phyloP scores from a whole-genome alignment of 2,113 vertebrate species.

The Zeus faber region DNA sequence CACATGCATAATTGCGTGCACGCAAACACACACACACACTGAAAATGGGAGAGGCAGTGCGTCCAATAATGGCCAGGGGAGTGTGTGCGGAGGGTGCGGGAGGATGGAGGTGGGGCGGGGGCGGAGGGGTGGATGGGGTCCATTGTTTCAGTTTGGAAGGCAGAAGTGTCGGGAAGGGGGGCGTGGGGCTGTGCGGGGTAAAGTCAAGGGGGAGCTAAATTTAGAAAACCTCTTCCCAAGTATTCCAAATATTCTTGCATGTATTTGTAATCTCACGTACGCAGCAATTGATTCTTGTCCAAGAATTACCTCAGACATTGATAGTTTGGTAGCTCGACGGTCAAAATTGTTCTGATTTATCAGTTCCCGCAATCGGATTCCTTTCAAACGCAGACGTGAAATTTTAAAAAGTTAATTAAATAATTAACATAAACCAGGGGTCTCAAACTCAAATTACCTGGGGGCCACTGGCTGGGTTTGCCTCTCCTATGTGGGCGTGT shows the following conservation, averaged over 20 bases:
- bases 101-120: slow-evolving; percentile 42
- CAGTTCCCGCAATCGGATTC: too few relatives aligned
- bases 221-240: slow-evolving; percentile 69
- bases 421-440: too few relatives aligned
- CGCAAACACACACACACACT: slow-evolving; percentile 40
- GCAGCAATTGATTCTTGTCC: too few relatives aligned
- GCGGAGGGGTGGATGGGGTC: slow-evolving; percentile 34
- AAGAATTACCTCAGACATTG: too few relatives aligned
- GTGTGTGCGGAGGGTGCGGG: slow-evolving; percentile 22
- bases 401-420: too few relatives aligned
- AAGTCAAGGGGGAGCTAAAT: slow-evolving; percentile 69
- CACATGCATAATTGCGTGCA: neutral
- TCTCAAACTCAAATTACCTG: too few relatives aligned
- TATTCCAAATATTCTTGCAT: slow-evolving; percentile 71
- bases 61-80: too few relatives aligned
- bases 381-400: too few relatives aligned
- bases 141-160: slow-evolving; percentile 76
- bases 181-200: slow-evolving; percentile 19
- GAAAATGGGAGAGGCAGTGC: slow-evolving; percentile 42
- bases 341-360: too few relatives aligned
- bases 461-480: too few relatives aligned
- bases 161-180: slow-evolving; percentile 63
- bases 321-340: too few relatives aligned
- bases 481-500: too few relatives aligned
- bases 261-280: slow-evolving; percentile 61